phyloP scores from a whole-genome alignment of 1,140 invertebrate genomes.

The Zaprionus ghesquierei region DNA sequence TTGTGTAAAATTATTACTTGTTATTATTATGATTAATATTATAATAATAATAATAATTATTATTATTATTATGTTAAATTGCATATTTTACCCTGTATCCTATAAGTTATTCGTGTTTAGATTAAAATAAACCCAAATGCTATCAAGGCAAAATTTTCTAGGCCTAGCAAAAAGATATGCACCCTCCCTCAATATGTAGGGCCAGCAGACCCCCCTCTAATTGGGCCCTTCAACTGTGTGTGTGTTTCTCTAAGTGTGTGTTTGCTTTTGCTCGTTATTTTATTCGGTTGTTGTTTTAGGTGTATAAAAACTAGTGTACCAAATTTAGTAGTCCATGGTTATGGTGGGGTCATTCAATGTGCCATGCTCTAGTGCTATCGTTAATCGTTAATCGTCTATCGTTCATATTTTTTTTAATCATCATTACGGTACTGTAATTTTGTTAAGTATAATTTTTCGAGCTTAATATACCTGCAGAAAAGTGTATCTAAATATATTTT shows the following conservation, averaged over 20 bases:
- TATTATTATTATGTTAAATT: constrained; percentile 68
- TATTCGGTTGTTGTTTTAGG: constrained; percentile 35
- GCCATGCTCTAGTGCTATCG: constrained; percentile 55
- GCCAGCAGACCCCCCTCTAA: constrained; percentile 19
- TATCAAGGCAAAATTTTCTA: constrained; percentile 68
- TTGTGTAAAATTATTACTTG: constrained; percentile 33
- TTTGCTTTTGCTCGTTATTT: constrained; percentile 27
- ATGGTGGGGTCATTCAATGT: constrained; percentile 74
- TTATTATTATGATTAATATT: constrained; percentile 8
- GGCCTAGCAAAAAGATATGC: constrained; percentile 70
- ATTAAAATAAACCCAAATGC: constrained; percentile 59
- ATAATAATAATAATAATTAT: constrained; percentile 37
- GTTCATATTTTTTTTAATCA: constrained; percentile 52
- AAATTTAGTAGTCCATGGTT: constrained; percentile 76
- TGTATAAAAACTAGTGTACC: constrained; percentile 69
- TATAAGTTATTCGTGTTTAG: constrained; percentile 72
- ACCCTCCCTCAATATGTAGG: constrained; percentile 39
- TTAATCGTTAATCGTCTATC: constrained; percentile 49
- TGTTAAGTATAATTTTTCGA: constrained; percentile 40
- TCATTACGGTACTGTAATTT: constrained; percentile 42
- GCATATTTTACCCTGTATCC: constrained; percentile 82
- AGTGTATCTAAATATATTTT: constrained; percentile 82
- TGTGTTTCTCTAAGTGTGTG: constrained; percentile 26
- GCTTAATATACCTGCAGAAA: constrained; percentile 79
- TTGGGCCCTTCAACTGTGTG: constrained; percentile 69